Conservation (phyloP, 2,797 vertebrate genomes). For the Enteromius argenteus region DNA sequence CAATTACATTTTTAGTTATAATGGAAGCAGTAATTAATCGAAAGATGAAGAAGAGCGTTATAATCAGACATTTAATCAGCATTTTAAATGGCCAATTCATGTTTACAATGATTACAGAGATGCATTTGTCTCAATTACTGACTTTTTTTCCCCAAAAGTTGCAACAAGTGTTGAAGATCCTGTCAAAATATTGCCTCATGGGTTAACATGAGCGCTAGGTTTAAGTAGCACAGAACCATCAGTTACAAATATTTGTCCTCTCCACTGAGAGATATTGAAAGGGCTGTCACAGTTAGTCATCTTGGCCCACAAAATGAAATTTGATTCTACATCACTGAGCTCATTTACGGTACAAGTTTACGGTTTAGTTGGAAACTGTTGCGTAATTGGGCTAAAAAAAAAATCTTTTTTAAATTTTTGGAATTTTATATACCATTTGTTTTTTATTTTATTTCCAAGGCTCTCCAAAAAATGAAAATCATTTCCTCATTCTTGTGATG, state of each 20-base stretch:
- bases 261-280: not conserved
- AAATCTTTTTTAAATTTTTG: not conserved
- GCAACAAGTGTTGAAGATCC: not conserved
- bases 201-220: not conserved
- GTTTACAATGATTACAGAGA: not conserved
- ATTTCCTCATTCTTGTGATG: not conserved
- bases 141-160: not conserved
- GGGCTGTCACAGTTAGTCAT: constrained; percentile 16
- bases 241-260: constrained; percentile 13
- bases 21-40: not conserved
- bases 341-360: constrained; percentile 7
- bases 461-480: too few species aligned
- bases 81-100: not conserved
- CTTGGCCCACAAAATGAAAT: constrained; percentile 11
- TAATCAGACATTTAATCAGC: not conserved
- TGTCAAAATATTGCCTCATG: not conserved
- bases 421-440: not conserved
- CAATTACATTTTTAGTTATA: constrained; percentile 14
- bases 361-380: not conserved
- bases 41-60: not conserved
- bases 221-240: not conserved
- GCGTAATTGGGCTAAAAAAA: not conserved
- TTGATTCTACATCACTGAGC: not conserved
- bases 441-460: not conserved
- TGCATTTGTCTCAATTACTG: not conserved